Base-by-base conservation (phyloP, 2,888 invertebrate species). In the Athetis lepigone region DNA sequence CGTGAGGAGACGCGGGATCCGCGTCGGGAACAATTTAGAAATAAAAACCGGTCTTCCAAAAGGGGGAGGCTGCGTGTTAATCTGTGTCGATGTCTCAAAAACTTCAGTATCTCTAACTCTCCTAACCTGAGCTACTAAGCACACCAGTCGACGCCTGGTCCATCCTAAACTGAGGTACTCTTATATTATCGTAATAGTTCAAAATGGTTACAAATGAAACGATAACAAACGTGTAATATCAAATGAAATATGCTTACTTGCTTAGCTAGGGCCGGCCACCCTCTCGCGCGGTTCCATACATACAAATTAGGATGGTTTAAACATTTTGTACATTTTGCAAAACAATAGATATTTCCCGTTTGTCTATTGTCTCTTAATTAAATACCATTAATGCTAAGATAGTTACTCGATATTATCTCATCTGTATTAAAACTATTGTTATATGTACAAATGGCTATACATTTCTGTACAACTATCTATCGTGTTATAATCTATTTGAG, bases 81-180 rank as follows among this genome's bases (percentile, higher is more conserved):
- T 85, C 86, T 90, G 90, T 93, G 93, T 94, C 92, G 83, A 90
- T 94, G 93, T 93, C 90, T 88, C 76, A 85, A 87, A 88, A 87
- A 87, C 85, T 88, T 88, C 85, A 87, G 87, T 93, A 89, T 91
- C 89, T 89, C 86, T 82, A 79, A 84, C 83, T 89, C 81, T 88
- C 90, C 89, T 93, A 92, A 93, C 91, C 91, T 91, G 86, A 90
- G 90, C 89, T 83, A 88, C 88, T 89, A 88, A 89, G 89, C 90
- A 92, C 90, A 93, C 93, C 94, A 94, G 94, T 94, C 94, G 94
- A 93, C 94, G 94, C 93, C 93, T 94, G 94, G 94, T 94, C 94
- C 92, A 92, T 93, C 94, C 92, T 94, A 92, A 94, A 92, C 93
- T 92, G 94, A 95, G 94, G 92, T 94, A 92, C 88, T 89, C 92